phyloP scores from a whole-genome alignment of 2,113 vertebrate species.

The Recurvirostra avosetta region DNA sequence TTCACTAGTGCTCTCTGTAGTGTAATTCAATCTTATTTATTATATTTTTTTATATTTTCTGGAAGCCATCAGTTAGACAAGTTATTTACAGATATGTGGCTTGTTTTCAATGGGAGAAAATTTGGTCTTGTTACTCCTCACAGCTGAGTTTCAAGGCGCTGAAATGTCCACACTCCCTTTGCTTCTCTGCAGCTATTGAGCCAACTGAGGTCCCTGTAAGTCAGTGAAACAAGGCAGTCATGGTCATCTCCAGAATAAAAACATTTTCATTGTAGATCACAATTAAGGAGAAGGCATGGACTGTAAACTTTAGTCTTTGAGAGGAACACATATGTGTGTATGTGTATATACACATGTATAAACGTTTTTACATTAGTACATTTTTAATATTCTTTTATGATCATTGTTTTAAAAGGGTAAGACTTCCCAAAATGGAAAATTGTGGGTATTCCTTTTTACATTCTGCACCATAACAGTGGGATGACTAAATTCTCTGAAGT shows the following conservation, averaged over 20 bases:
- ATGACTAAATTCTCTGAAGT: not conserved
- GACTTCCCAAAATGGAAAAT: not conserved
- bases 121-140: not conserved
- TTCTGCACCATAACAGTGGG: not conserved
- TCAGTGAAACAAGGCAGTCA: not conserved
- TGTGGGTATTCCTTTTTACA: not conserved
- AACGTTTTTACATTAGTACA: not conserved
- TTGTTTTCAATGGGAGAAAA: not conserved
- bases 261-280: not conserved
- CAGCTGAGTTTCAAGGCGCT: not conserved
- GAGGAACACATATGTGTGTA: not conserved
- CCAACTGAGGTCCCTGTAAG: not conserved
- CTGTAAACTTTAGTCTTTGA: not conserved
- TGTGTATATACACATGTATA: not conserved
- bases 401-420: not conserved
- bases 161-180: not conserved
- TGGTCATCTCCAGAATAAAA: not conserved
- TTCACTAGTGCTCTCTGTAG: not conserved
- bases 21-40: not conserved
- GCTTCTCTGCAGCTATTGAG: not conserved
- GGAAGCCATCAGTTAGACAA: not conserved
- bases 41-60: not conserved
- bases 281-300: not conserved
- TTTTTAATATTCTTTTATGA: not conserved
- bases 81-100: not conserved